phyloP scores from a whole-genome alignment of 2,888 invertebrate species.

The Drosophila affinis region DNA sequence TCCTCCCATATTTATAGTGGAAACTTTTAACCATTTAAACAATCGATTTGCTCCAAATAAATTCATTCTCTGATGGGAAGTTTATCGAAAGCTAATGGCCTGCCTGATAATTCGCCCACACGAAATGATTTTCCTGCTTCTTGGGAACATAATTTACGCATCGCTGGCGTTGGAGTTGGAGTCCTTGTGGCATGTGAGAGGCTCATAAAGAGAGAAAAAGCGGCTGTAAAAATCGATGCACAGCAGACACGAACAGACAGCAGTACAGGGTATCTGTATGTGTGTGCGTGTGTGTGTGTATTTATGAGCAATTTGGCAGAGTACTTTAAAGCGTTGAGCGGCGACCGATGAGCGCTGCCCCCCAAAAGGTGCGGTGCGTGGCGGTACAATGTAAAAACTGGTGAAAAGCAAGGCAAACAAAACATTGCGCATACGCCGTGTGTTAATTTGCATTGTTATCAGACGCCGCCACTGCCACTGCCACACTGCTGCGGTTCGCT shows the following conservation, averaged over 20 bases:
- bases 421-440: slow-evolving; percentile 65
- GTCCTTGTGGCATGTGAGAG: slow-evolving; percentile 63
- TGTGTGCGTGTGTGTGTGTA: slow-evolving; percentile 33
- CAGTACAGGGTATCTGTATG: slow-evolving; percentile 7
- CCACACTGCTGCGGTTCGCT: slow-evolving; percentile 49
- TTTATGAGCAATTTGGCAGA: slow-evolving; percentile 73
- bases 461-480: slow-evolving; percentile 41
- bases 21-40: slow-evolving; percentile 21
- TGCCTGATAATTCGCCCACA: slow-evolving; percentile 58
- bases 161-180: slow-evolving; percentile 40
- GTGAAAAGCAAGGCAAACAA: slow-evolving; percentile 49
- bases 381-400: slow-evolving; percentile 48
- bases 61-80: slow-evolving; percentile 11
- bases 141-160: slow-evolving; percentile 47
- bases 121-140: slow-evolving; percentile 26
- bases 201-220: slow-evolving; percentile 56
- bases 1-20: slow-evolving; percentile 2
- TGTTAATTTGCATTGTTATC: slow-evolving; percentile 74
- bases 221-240: slow-evolving; percentile 71
- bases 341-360: slow-evolving; percentile 7
- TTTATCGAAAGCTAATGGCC: slow-evolving; percentile 66
- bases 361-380: slow-evolving; percentile 70
- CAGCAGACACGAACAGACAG: slow-evolving; percentile 34
- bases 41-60: slow-evolving; percentile 31
- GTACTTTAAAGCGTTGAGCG: slow-evolving; percentile 75